Evolutionary conservation across 1,140 invertebrate species (phyloP).

Genomic region (Drosophila orena): DNA sequence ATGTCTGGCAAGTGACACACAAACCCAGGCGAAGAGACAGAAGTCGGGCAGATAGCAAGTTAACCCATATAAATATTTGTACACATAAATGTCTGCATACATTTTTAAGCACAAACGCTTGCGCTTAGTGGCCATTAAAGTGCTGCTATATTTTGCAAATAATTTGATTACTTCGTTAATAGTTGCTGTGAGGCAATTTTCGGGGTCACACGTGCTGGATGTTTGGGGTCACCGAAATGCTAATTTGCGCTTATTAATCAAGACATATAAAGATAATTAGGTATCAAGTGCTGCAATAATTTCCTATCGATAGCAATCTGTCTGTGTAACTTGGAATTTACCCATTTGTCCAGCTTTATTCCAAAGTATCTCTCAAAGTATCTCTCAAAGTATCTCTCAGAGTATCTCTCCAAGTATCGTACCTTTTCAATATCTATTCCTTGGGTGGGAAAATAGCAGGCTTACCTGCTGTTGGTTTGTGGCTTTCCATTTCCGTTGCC

Average conservation of each 20-base stretch:
- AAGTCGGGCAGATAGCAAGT: constrained; percentile 2
- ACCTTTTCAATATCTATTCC: not conserved
- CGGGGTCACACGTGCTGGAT: not conserved
- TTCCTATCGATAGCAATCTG: not conserved
- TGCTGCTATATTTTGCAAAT: not conserved
- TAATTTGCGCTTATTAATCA: not conserved
- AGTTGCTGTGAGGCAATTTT: no score
- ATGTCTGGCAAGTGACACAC: constrained; percentile 44
- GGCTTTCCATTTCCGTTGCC: constrained; percentile 8
- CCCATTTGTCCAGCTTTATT: not conserved
- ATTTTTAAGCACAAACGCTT: constrained; percentile 2
- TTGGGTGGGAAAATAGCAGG: constrained; percentile 1
- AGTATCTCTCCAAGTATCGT: no score
- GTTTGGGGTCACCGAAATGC: not conserved
- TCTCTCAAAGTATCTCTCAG: no score
- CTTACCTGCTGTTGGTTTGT: constrained; percentile 2
- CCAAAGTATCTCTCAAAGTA: no score
- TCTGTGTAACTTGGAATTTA: not conserved
- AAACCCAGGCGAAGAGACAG: constrained; percentile 3
- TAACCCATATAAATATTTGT: constrained; percentile 23
- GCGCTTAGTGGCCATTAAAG: constrained; percentile 3
- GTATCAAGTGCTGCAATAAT: no score
- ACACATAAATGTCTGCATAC: constrained; percentile 3
- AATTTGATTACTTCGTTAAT: not conserved
- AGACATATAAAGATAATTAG: no score